These are phyloP conservation scores for Himantopus leucocephalus DNA, from an alignment of 2,113 vertebrate species.

Conservation along the genomic window DNA sequence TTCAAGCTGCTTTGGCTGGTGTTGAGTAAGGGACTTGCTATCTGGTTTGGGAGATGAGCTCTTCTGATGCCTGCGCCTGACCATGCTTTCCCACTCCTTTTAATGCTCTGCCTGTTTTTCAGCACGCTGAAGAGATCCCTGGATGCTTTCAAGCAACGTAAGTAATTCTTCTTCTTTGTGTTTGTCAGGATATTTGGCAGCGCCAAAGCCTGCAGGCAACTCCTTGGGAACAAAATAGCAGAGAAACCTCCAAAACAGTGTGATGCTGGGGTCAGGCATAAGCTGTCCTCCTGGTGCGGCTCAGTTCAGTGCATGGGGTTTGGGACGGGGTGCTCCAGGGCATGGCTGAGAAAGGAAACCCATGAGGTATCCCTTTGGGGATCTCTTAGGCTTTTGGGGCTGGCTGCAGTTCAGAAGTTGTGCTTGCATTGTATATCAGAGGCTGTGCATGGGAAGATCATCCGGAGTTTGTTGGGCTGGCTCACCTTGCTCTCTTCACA, in stretches of 20 bases:
- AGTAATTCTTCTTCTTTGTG: slow-evolving; percentile 65
- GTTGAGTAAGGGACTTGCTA: background rate
- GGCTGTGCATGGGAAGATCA: background rate
- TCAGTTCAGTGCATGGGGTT: fast-evolving
- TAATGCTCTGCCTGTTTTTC: slow-evolving; percentile 11
- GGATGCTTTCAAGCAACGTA: slow-evolving; percentile 92
- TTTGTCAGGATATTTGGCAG: background rate
- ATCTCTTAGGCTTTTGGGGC: background rate
- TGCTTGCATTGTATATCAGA: background rate
- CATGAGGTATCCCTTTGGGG: fast-evolving
- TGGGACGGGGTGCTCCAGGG: background rate
- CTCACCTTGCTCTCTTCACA: background rate
- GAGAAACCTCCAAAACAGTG: background rate
- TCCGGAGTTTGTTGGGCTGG: background rate
- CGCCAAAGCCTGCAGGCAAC: background rate
- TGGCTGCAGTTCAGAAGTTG: background rate
- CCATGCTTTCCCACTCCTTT: background rate
- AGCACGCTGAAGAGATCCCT: slow-evolving; percentile 91
- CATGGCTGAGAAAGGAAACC: background rate
- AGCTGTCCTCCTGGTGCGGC: background rate
- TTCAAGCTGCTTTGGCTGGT: background rate
- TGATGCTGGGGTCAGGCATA: background rate
- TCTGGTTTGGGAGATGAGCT: background rate
- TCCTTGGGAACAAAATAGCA: background rate
- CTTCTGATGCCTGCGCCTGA: background rate